Conservation (phyloP, 1,140 invertebrate species). For the Drosophila willistoni region DNA sequence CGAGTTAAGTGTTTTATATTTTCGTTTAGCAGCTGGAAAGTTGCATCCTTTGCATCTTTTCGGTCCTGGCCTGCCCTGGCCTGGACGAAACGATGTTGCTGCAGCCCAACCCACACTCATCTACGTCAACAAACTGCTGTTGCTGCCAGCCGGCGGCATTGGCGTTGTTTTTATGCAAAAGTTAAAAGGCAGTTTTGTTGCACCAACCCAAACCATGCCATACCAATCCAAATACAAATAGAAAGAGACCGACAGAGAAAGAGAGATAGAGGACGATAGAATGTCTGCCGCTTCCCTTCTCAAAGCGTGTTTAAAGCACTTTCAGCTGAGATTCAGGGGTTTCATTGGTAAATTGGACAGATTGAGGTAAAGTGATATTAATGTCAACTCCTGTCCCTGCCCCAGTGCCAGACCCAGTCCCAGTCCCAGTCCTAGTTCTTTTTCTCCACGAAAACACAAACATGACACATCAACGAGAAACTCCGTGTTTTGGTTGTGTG, state of each 20-base stretch:
- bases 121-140: constrained; percentile 57
- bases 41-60: constrained; percentile 64
- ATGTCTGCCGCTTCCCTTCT: constrained; percentile 30
- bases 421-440: neutral
- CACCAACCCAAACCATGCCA: constrained; percentile 27
- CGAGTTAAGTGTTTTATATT: constrained; percentile 82
- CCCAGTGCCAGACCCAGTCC: no score
- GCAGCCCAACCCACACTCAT: constrained; percentile 33
- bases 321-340: constrained; percentile 58
- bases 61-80: neutral
- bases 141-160: constrained; percentile 31
- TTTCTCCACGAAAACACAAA: neutral
- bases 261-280: constrained; percentile 19
- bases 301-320: constrained; percentile 66
- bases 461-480: constrained; percentile 5
- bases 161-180: constrained; percentile 75
- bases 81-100: constrained; percentile 21
- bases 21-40: constrained; percentile 79
- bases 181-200: constrained; percentile 69
- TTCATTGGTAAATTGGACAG: constrained; percentile 81
- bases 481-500: neutral
- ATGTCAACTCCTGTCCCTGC: constrained; percentile 39
- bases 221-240: constrained; percentile 31
- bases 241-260: constrained; percentile 7
- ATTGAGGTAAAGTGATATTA: constrained; percentile 77